Base-by-base conservation (phyloP, 1,140 invertebrate genomes). In the Brachystomella parvula region DNA sequence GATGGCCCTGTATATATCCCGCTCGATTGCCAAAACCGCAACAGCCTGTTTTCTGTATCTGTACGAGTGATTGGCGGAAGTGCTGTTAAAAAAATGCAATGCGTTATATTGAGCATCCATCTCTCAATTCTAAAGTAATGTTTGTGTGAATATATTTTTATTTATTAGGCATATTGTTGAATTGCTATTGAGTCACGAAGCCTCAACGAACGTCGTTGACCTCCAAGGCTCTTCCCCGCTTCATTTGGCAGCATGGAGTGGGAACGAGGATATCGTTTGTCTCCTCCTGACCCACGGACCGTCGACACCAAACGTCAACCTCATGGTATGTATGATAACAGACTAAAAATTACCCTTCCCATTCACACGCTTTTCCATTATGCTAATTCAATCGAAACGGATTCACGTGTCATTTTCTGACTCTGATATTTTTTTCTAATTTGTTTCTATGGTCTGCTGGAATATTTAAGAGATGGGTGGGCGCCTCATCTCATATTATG, bases 221-320 rank as follows among this genome's bases (percentile, higher is more conserved):
- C 82, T 82, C 49, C 87, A 90, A 75, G 92, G 92, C 19, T 93
- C 90, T 49, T 89, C 88, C 2, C 89, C 92, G 12, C 80, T 94
- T 47, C 92, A 94, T 78, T 79, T 95, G 76, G 90, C 64, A 47
- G 89, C 92, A 64, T 94, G 91, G 91, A 89, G 87, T 19, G 91
- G 91, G 12, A 86, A 92, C 76, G 83, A 86, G 47, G 87, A 92
- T 69, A 90, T 94, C 73, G 89, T 93, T 49, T 80, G 84, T 71
- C 77, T 90, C 70, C 81, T 94, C 61, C 80, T 94, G 30, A 86
- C 82, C 60, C 85, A 87, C 76, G 86, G 88, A 29, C 86, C 86
- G 63, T 85, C 86, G 21, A 82, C 87, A 65, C 86, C 89, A 66
- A 88, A 87, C 75, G 86, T 92, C 73, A 92, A 92, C 79, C 81